Evolutionary conservation across 2,113 vertebrate genomes (phyloP).

Genomic region (Datnioides undecimradiatus): DNA sequence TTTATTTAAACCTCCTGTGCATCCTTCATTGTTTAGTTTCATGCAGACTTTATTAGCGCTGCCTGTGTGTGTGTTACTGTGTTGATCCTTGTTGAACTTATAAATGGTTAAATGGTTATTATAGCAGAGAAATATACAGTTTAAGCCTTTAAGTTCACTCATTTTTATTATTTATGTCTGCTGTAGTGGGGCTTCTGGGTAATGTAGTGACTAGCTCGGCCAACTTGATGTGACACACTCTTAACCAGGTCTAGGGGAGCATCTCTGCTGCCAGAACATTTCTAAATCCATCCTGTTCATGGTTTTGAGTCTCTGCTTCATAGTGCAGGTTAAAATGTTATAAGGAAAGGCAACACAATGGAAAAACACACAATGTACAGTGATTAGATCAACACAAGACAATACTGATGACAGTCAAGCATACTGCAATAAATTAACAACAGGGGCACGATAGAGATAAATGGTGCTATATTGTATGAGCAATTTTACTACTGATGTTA

Average conservation of each 20-base stretch:
- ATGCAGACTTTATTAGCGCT: background rate
- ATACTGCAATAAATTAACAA: background rate
- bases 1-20: background rate
- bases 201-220: background rate
- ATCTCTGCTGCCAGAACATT: background rate
- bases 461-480: background rate
- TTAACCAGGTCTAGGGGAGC: background rate
- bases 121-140: background rate
- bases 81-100: too few species aligned
- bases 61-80: background rate
- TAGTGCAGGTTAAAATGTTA: too few species aligned
- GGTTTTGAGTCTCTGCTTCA: background rate
- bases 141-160: background rate
- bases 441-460: background rate
- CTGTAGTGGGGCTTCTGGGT: constrained; percentile 17
- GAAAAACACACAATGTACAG: background rate
- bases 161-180: background rate
- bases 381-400: background rate
- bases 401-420: background rate
- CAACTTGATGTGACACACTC: background rate
- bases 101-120: too few species aligned
- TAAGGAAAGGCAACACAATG: background rate
- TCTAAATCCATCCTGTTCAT: background rate
- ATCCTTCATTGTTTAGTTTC: background rate
- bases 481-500: background rate